Evolutionary conservation across 2,113 vertebrate species (phyloP), one percentile per base, ranked within the genome.

Genomic region (Xenus cinereus): DNA sequence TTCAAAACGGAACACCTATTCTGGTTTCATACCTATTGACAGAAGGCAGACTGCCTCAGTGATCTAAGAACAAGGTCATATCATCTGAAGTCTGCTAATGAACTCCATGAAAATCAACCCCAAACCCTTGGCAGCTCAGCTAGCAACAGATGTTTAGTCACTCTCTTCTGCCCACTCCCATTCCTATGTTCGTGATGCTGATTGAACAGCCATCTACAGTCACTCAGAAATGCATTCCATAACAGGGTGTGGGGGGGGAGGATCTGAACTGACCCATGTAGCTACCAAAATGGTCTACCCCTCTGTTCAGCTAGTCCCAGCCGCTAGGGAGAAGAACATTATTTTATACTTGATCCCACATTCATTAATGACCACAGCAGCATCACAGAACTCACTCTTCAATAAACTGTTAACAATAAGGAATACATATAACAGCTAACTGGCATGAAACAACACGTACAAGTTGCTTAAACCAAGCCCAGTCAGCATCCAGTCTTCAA

Each of bases 181-280:
- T 26, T 39, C 13, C 37, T 50, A 1, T 14, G 62, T 19, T 50
- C 62, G 59, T 41, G 39, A 8, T n/a, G 32, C 16, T 45, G 15
- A 59, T 9, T 43, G 14, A 35, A 63, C 9, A 27, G 13, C 23
- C 71, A 43, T 3, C 51, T 45, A 13, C 6, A 59, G 35, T 54
- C 45, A 69, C 39, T 45, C 46, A 84, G 27, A 77, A 87, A 81
- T 7, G 1, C 46, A 60, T 41, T 51, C 53, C 75, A 2, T 30
- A 39, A 37, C 0, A 1, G 35, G 3, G 12, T 20, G 5, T 4
- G 9, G 14, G 12, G 3, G 3, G 74, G 18, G 57, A 74, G 33
- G 48, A 68, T 28, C 53, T 56, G 43, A 95, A 68, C 26, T 24
- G 23, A 75, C 12, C 69, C 11, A 33, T 5, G 28, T 14, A 48